Base-by-base conservation (phyloP, 2,797 vertebrate genomes). In the Argyrosomus regius region DNA sequence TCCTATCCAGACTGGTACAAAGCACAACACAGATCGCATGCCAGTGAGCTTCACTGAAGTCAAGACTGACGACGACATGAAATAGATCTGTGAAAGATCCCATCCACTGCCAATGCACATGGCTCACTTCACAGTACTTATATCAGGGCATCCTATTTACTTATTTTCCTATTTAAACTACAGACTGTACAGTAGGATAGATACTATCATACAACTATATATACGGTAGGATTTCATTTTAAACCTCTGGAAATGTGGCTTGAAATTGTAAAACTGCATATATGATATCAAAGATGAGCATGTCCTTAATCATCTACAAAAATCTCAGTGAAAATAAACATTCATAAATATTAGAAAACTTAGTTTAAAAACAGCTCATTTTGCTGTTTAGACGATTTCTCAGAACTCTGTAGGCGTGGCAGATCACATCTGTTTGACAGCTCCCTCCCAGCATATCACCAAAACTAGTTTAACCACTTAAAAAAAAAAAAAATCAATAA, bases 1-100 rank as follows among this genome's bases (percentile, higher is more conserved):
- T 83, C 78, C 80, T 24, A 43, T 68, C 67, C 64, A 77, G 68
- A 49, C 85, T 50, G 72, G 52, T 57, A 56, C 35, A 70, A 77
- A 81, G 62, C 59, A 73, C 58, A 50, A 62, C 77, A 63, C 61
- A 43, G 74, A 78, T 65, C 26, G 1, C 60, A 48, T 41, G 68
- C 65, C 68, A 82, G 39, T 17, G 61, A 63, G 70, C 54, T 67
- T 63, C 63, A 39, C 14, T 50, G 14, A 45, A 72, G 72, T 64
- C 72, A 63, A 67, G 60, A 73, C 20, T 14, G 28, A 50, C 28
- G 59, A 59, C 48, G 63, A 63, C 46, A 46, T 24, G 49, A 73
- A 50, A 61, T 20, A 18, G 43, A 63, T 63, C 39, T 31, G 39
- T 14, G 64, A 63, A 31, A 31, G 31, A 62, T 60, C 46, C 18